Evolutionary conservation across 2,888 invertebrate species (phyloP).

Genomic region (Ectemnius cavifrons): DNA sequence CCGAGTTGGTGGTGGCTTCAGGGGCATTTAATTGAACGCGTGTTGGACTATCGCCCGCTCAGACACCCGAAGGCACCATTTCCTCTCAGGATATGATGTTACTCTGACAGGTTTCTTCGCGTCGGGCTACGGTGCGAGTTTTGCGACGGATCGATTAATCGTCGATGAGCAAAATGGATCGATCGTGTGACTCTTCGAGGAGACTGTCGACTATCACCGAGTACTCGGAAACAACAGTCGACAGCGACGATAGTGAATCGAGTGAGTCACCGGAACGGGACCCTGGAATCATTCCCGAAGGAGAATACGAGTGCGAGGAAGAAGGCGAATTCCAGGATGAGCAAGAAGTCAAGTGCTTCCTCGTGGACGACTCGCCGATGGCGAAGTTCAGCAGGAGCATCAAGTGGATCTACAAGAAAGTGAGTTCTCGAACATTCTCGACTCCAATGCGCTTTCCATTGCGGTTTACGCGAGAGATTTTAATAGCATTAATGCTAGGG

Average conservation of each 20-base stretch:
- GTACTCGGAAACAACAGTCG: slow-evolving; percentile 60
- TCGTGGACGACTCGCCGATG: slow-evolving; percentile 71
- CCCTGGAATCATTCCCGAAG: neutral
- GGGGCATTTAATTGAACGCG: no score
- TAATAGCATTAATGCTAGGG: no score
- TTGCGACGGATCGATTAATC: no score
- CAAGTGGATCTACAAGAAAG: slow-evolving; percentile 73
- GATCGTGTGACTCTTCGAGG: slow-evolving; percentile 40
- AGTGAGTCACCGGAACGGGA: slow-evolving; percentile 20
- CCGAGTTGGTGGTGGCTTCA: no score
- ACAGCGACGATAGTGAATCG: slow-evolving; percentile 50
- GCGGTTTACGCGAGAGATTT: no score
- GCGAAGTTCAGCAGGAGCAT: slow-evolving; percentile 68
- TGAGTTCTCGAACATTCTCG: slow-evolving; percentile 53
- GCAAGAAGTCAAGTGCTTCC: slow-evolving; percentile 65
- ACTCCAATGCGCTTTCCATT: no score
- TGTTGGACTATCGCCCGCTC: no score
- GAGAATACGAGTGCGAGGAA: slow-evolving; percentile 8
- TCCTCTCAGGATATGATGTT: no score
- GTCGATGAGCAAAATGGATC: no score
- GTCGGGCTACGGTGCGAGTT: neutral
- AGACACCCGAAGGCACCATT: no score
- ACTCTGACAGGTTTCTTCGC: no score
- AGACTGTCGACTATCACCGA: slow-evolving; percentile 70
- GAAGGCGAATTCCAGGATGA: slow-evolving; percentile 25